Base-by-base conservation (phyloP, 1,140 invertebrate species). In the Zeugodacus cucurbitae region DNA sequence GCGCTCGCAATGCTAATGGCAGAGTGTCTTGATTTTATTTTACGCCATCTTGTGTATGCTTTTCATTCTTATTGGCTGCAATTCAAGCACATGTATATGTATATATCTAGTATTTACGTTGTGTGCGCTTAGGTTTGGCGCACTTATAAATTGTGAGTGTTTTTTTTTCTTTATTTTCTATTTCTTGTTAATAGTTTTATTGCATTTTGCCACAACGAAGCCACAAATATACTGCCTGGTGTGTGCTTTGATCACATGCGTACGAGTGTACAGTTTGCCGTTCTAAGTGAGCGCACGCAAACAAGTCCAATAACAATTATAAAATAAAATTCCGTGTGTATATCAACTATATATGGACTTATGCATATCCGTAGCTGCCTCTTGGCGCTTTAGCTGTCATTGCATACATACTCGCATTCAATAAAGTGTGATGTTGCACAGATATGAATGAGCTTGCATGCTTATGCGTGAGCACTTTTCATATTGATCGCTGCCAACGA, bases 181-280 rank as follows among this genome's bases (percentile, higher is more conserved):
- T 82, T 82, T 82, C 74, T 48, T 82, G 41, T 82, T 48, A 48
- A 82, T 82, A 82, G 74, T 29, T 82, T 82, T 29, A 82, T 82
- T 44, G 41, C 44, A 54, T 82, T 48, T 82, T 82, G 74, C 48
- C 48, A 54, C 3, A 54, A n/a, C n/a, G 14, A 54, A 54, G 14
- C 48, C 11, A 54, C 67, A n/a, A 5, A 34, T 5, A 14, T 74
- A 20, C 34, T 74, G 20, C 32, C 0, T 34, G 2, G 14, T 11
- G 32, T 67, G 14, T 20, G 34, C 34, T 74, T 74, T 74, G 67
- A 74, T 74, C 17, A 74, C 20, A n/a, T n/a, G 67, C n/a, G 11
- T 29, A 4, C n/a, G n/a, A n/a, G 11, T 34, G 74, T 29, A 29
- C n/a, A 54, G 74, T 82, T 48, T 26, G 6, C 7, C 41, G 41